phyloP scores from a whole-genome alignment of 92 coral and sea anemone genomes.

The Epizoanthus fatuus region DNA sequence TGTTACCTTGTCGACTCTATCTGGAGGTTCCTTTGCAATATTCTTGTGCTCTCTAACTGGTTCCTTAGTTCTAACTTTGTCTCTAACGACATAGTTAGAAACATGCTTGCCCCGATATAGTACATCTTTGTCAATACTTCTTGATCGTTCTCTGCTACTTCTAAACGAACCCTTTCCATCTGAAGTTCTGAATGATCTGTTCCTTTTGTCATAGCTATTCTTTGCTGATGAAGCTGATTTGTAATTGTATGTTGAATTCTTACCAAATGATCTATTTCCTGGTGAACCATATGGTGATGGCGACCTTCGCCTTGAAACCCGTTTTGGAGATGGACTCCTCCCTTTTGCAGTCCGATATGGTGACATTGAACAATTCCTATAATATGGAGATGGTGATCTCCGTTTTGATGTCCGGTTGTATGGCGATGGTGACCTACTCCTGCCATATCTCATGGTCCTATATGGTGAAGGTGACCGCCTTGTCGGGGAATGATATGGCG shows the following conservation, averaged over 20 bases:
- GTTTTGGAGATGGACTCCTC: slow-evolving; percentile 75
- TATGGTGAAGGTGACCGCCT: slow-evolving; percentile 86
- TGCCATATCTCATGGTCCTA: slow-evolving; percentile 64
- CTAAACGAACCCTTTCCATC: slow-evolving; percentile 44
- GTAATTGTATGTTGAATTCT: slow-evolving; percentile 68
- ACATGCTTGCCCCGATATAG: slow-evolving; percentile 25
- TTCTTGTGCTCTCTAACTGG: slow-evolving; percentile 26
- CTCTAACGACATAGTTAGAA: slow-evolving; percentile 13
- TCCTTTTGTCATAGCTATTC: slow-evolving; percentile 66
- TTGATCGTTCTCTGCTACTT: slow-evolving; percentile 21
- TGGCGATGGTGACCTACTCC: slow-evolving; percentile 77
- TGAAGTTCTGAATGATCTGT: slow-evolving; percentile 53
- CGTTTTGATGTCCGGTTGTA: slow-evolving; percentile 64
- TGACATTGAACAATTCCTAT: slow-evolving; percentile 70
- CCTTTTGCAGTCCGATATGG: slow-evolving; percentile 57
- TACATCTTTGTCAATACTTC: slow-evolving; percentile 43
- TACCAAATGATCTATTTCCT: slow-evolving; percentile 62
- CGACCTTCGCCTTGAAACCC: slow-evolving; percentile 74
- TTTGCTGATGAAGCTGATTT: slow-evolving; percentile 59
- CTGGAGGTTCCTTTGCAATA: slow-evolving; percentile 41
- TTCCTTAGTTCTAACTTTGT: slow-evolving; percentile 29
- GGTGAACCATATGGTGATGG: slow-evolving; percentile 74
- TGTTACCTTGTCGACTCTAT: slow-evolving; percentile 1
- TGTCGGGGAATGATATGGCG: slow-evolving; percentile 79
- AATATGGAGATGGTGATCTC: slow-evolving; percentile 90